phyloP scores from a whole-genome alignment of 2,888 invertebrate species.

The Erebia palarica region DNA sequence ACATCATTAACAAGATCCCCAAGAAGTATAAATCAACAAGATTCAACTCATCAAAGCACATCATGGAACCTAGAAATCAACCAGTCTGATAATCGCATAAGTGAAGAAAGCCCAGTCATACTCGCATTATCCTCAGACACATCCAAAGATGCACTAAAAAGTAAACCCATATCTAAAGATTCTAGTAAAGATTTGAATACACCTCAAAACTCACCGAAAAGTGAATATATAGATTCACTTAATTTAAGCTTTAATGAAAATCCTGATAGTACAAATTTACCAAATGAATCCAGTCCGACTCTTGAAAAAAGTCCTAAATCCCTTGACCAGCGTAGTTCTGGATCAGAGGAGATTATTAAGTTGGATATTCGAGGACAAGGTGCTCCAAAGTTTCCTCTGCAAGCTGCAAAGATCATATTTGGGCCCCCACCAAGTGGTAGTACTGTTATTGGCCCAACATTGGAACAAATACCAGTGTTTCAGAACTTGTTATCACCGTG shows the following conservation, averaged over 20 bases:
- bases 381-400: conserved; percentile 62
- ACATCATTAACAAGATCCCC: conserved; percentile 35
- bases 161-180: conserved; percentile 44
- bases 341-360: conserved; percentile 77
- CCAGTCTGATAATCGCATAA: conserved; percentile 64
- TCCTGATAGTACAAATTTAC: conserved; percentile 44
- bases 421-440: conserved; percentile 72
- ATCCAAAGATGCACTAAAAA: conserved; percentile 58
- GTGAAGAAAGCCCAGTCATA: conserved; percentile 73
- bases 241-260: conserved; percentile 51
- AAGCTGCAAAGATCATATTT: conserved; percentile 70
- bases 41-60: conserved; percentile 57
- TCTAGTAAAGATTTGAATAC: conserved; percentile 40
- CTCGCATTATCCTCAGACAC: conserved; percentile 63
- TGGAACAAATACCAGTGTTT: conserved; percentile 63
- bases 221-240: conserved; percentile 68
- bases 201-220: conserved; percentile 57
- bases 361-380: conserved; percentile 75
- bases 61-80: conserved; percentile 64
- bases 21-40: conserved; percentile 50
- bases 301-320: conserved; percentile 47
- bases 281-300: conserved; percentile 48
- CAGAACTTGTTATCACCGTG: conserved; percentile 69
- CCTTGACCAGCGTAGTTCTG: conserved; percentile 56
- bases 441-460: conserved; percentile 56